A percentile compares a stretch with the other conserved stretches of the same genome.
phyloP scores from a whole-genome alignment of 2,888 invertebrate species.

The Apoda limacodes region DNA sequence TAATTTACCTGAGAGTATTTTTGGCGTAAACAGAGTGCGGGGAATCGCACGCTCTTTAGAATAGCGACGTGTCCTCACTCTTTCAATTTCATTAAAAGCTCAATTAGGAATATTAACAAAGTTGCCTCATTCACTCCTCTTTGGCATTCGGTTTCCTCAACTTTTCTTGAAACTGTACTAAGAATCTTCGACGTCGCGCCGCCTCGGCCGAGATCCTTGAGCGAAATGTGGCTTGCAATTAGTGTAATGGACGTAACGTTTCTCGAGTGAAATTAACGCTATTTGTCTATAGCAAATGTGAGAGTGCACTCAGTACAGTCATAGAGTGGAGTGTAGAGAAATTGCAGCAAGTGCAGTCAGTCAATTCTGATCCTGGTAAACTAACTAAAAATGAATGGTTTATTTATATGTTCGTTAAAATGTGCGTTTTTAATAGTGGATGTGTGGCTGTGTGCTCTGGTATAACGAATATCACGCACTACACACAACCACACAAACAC shows the following conservation, averaged over 20 bases:
- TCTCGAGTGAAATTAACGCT: slow-evolving; percentile 51
- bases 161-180: slow-evolving; percentile 56
- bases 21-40: slow-evolving; percentile 46
- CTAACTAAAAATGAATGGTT: no score
- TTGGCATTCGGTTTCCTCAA: slow-evolving; percentile 49
- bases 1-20: slow-evolving; percentile 64
- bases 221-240: slow-evolving; percentile 66
- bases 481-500: slow-evolving; percentile 32
- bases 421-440: no score
- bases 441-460: no score
- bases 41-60: slow-evolving; percentile 34
- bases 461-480: no score
- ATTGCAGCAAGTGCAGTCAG: slow-evolving; percentile 64
- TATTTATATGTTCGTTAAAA: no score
- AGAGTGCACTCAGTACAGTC: slow-evolving; percentile 54
- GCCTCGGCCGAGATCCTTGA: slow-evolving; percentile 58
- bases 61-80: slow-evolving; percentile 54
- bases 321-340: slow-evolving; percentile 52
- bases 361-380: no score
- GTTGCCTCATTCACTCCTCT: slow-evolving; percentile 56
- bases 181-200: slow-evolving; percentile 50
- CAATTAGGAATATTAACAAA: slow-evolving; percentile 65
- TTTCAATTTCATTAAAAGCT: slow-evolving; percentile 68
- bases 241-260: slow-evolving; percentile 65
- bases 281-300: slow-evolving; percentile 53